Evolutionary conservation across 2,797 vertebrate species (phyloP).

Genomic region (Acanthiza pusilla): DNA sequence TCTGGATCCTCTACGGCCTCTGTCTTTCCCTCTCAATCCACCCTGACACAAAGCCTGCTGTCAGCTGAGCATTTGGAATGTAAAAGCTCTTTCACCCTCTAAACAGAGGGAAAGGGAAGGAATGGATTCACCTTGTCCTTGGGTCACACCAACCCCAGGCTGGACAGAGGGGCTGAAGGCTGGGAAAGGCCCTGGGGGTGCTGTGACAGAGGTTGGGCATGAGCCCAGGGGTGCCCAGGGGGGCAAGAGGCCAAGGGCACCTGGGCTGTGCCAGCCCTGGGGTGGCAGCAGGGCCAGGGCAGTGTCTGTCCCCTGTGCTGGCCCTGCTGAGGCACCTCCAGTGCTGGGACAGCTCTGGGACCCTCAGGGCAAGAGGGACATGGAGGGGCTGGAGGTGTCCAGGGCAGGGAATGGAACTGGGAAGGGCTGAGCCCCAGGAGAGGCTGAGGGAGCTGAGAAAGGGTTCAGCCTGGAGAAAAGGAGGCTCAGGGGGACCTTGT

Average conservation of each 20-base stretch:
- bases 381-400: neutral
- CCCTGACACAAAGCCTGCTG: neutral
- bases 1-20: neutral
- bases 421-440: neutral
- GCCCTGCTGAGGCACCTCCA: neutral
- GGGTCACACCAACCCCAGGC: neutral
- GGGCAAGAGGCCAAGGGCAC: neutral
- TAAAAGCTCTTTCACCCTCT: neutral
- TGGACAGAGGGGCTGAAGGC: neutral
- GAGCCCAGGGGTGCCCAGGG: neutral
- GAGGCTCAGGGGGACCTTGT: neutral
- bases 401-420: accelerated
- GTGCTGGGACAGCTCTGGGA: neutral
- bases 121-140: neutral
- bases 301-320: neutral
- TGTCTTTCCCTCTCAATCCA: neutral
- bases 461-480: neutral
- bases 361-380: neutral
- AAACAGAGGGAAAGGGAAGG: neutral
- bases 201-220: neutral
- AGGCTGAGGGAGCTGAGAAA: neutral
- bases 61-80: neutral
- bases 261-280: neutral
- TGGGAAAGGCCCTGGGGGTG: neutral
- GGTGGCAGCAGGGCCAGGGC: neutral